A percentile compares a stretch with the other conserved stretches of the same genome.
Evolutionary conservation across 92 coral and sea anemone genomes (phyloP).

Genomic region (Zoanthus solanderi): DNA sequence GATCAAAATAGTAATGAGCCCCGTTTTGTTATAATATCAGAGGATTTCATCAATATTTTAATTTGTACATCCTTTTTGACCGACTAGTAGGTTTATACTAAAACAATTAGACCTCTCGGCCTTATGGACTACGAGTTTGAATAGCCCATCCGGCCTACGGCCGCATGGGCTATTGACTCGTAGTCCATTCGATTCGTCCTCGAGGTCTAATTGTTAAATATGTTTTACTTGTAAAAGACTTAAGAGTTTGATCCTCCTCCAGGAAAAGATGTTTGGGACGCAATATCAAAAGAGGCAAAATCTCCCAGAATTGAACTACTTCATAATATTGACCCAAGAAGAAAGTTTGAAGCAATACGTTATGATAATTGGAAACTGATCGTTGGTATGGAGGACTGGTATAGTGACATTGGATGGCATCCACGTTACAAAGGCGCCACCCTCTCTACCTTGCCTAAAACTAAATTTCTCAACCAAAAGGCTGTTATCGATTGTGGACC

Average conservation of each 20-base stretch:
- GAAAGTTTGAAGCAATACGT: conserved; percentile 79
- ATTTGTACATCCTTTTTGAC: no score
- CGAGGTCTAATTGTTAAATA: no score
- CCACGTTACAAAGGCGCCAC: conserved; percentile 67
- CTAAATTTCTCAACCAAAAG: conserved; percentile 33
- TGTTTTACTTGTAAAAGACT: neutral
- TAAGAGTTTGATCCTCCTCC: neutral
- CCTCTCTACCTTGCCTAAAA: conserved; percentile 58
- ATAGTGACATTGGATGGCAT: conserved; percentile 74
- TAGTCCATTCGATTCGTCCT: no score
- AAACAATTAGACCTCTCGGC: no score
- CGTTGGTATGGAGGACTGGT: conserved; percentile 91
- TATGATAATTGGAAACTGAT: conserved; percentile 79
- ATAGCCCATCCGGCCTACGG: no score
- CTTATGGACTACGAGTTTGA: no score
- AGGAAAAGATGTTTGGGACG: conserved; percentile 93
- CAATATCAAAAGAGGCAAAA: conserved; percentile 79
- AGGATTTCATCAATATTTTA: no score
- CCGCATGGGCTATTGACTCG: no score
- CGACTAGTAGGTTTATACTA: no score
- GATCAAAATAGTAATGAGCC: no score
- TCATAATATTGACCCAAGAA: conserved; percentile 94
- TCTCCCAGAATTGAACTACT: conserved; percentile 94
- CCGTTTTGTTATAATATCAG: no score
- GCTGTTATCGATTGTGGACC: conserved; percentile 77